Percentiles rank a stretch among this genome's conserved stretches.
Evolutionary conservation across 53 echinoderm and acorn worm species (phyloP).

Genomic region (Zoroaster sp.): DNA sequence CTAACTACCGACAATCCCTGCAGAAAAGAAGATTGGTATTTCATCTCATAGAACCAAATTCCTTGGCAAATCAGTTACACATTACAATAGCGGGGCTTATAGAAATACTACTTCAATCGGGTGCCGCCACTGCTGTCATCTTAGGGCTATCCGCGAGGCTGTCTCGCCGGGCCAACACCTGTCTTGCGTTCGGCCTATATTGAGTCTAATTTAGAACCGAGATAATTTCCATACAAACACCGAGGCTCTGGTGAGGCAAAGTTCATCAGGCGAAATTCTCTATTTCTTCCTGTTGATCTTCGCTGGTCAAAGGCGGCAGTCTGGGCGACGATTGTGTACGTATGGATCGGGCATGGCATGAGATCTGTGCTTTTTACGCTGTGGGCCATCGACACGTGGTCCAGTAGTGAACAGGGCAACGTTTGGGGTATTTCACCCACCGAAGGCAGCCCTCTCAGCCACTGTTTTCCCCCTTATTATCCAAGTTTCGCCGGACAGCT

Average conservation of each 20-base stretch:
- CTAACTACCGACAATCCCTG: conserved; percentile 45
- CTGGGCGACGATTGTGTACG: conserved; percentile 40
- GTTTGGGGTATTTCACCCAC: conserved; percentile 1
- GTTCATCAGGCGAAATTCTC: conserved; percentile 51
- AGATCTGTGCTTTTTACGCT: conserved; percentile 20
- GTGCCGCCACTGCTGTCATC: conserved; percentile 31
- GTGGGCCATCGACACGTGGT: conserved; percentile 27
- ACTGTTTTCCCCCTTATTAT: conserved; percentile 9
- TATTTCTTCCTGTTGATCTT: conserved; percentile 38
- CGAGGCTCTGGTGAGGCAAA: conserved; percentile 18
- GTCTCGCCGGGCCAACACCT: conserved; percentile 37
- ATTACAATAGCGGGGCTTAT: conserved; percentile 33
- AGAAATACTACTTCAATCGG: conserved; percentile 41
- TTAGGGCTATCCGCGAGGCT: conserved; percentile 18
- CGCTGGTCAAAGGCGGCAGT: conserved; percentile 57
- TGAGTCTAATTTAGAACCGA: conserved; percentile 42
- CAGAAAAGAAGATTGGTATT: conserved; percentile 52
- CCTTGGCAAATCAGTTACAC: conserved; percentile 58
- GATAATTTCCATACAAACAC: conserved; percentile 36
- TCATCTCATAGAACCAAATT: conserved; percentile 35
- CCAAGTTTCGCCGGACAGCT: not conserved
- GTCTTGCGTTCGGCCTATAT: conserved; percentile 38
- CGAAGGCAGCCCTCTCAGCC: not conserved
- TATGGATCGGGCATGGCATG: not conserved
- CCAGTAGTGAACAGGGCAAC: not conserved